Evolutionary conservation across 2,113 vertebrate genomes (phyloP).

Genomic region (Centrocercus urophasianus): DNA sequence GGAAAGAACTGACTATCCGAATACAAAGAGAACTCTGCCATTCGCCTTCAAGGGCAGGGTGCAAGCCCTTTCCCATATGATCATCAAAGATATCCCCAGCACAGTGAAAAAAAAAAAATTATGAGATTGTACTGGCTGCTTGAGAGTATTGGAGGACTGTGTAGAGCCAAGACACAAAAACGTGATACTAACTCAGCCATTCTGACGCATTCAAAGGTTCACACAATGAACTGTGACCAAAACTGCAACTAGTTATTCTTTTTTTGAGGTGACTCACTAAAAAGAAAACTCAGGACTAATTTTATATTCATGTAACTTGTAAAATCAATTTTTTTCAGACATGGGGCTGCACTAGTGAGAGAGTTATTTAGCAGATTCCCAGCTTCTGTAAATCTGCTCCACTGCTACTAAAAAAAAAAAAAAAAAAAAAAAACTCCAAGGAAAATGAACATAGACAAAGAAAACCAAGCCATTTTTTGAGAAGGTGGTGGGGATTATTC

Average conservation of each 20-base stretch:
- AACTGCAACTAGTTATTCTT: not conserved
- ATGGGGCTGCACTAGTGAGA: not conserved
- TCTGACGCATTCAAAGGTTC: not conserved
- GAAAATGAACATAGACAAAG: not conserved
- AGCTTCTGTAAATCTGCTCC: not conserved
- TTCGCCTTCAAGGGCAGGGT: not conserved
- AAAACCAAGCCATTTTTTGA: not conserved
- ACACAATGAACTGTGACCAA: not conserved
- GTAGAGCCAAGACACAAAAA: not conserved
- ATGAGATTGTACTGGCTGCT: not conserved
- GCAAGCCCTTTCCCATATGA: not conserved
- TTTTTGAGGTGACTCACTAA: not conserved
- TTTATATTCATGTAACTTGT: not conserved
- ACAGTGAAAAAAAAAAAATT: not conserved
- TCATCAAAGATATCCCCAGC: not conserved
- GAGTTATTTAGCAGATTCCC: not conserved
- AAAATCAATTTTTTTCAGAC: not conserved
- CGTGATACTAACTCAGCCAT: fast-evolving
- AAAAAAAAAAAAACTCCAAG: not conserved
- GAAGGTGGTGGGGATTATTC: not conserved
- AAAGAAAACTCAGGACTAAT: not conserved
- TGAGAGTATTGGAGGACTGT: not conserved
- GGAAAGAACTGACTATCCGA: not conserved
- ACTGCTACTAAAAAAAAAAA: not conserved
- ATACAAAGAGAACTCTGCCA: not conserved